Base-by-base conservation (phyloP, 2,888 invertebrate genomes). In the Drosophila leonis region DNA sequence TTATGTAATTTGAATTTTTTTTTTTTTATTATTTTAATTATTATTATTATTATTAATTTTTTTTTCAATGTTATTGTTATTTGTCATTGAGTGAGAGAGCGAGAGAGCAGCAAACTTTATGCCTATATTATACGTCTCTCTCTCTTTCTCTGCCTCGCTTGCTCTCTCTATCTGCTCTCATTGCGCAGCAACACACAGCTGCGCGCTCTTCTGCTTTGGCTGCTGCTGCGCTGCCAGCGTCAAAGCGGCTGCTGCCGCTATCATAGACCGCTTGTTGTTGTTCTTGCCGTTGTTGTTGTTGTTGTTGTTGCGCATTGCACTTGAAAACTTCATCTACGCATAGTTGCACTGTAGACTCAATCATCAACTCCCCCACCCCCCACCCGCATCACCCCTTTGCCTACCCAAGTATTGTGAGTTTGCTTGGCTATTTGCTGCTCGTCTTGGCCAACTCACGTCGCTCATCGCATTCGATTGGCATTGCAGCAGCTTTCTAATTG, bases 261-360 rank as follows among this genome's bases (percentile, higher is more conserved):
- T 72, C 62, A 60, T 59, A 59, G 56, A 46, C 24, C 35, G 31
- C 4, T 13, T 65, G 64, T 41, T 68, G 70, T 29, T 57, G 24
- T 41, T 69, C 27, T 49, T 65, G 57, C 12, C n/a, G n/a, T n/a
- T 57, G 29, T 4, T n/a, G 12, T 13, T 75, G 37, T n/a, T 37
- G 37, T 65, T 59, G 35, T 52, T 69, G 33, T 61, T 80, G 83
- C 75, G 88, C 86, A 83, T 52, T 84, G 89, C 87, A 86, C 88
- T 88, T 88, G 84, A 86, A 83, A 83, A 78, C 84, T 74, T 78
- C 66, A 83, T 78, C 75, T 67, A 81, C 83, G 89, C 87, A 86
- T 74, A 70, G 55, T 48, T 64, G 65, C 66, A 41, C 56, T 18
- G n/a, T 1, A 13, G 4, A 2, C n/a, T 31, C n/a, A n/a, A n/a